phyloP scores from a whole-genome alignment of 2,797 vertebrate species.

The Monodelphis domestica region DNA sequence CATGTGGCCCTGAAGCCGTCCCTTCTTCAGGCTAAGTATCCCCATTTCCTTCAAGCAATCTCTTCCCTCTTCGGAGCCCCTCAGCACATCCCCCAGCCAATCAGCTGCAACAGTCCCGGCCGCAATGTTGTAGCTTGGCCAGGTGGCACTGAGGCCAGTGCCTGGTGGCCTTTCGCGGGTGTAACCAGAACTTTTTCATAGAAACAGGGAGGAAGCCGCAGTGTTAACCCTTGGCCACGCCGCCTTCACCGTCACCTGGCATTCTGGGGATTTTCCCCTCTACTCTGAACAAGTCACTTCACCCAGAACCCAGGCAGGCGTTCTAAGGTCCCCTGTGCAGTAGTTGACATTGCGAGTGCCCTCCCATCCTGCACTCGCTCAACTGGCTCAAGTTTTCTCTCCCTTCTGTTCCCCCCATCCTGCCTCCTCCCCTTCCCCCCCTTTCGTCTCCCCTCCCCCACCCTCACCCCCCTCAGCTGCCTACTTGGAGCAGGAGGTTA shows the following conservation, averaged over 20 bases:
- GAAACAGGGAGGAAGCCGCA: not conserved
- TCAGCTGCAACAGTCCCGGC: not conserved
- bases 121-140: not conserved
- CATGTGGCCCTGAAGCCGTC: not conserved
- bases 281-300: not conserved
- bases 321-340: not conserved
- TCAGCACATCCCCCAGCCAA: not conserved
- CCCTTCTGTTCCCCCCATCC: not conserved
- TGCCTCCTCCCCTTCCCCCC: not conserved
- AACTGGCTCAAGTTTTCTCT: not conserved
- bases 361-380: not conserved
- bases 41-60: not conserved
- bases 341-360: not conserved
- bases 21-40: not conserved
- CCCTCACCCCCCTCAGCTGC: conserved; percentile 62
- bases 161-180: not conserved
- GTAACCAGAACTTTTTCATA: not conserved
- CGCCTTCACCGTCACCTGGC: not conserved
- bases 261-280: not conserved
- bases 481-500: conserved; percentile 84
- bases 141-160: not conserved
- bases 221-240: not conserved
- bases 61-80: not conserved
- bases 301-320: not conserved
- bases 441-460: conserved; percentile 17